Conservation (phyloP, 2,797 vertebrate species). For the Chromis chromis region DNA sequence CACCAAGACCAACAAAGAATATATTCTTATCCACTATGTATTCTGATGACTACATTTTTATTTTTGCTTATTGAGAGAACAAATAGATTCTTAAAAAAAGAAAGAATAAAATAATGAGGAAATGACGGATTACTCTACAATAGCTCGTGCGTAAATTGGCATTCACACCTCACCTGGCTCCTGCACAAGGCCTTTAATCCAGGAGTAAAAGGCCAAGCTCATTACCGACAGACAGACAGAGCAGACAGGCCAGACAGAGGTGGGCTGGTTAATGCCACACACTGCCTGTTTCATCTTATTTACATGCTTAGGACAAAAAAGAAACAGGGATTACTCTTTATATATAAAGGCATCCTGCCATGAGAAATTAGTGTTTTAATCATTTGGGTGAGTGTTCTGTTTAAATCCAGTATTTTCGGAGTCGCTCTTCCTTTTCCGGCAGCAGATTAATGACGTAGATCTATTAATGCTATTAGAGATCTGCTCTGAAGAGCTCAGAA, state of each 20-base stretch:
- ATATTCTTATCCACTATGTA: too few species aligned
- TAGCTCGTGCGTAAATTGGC: slow-evolving; percentile 39
- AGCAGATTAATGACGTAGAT: slow-evolving; percentile 78
- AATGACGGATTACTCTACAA: slow-evolving; percentile 12
- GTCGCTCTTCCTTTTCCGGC: slow-evolving; percentile 65
- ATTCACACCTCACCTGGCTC: slow-evolving; percentile 34
- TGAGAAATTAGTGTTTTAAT: slow-evolving; percentile 45
- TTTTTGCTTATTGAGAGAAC: neutral
- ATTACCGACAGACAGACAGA: slow-evolving; percentile 49
- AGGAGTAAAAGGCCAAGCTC: slow-evolving; percentile 57
- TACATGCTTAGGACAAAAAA: neutral
- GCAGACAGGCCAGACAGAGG: slow-evolving; percentile 34
- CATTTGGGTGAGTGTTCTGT: slow-evolving; percentile 52
- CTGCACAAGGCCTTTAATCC: slow-evolving; percentile 55
- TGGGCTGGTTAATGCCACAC: slow-evolving; percentile 4
- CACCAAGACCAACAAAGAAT: slow-evolving; percentile 2
- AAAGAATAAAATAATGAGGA: neutral
- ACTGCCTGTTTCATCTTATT: slow-evolving; percentile 20
- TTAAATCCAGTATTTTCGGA: slow-evolving; percentile 59
- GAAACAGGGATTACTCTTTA: slow-evolving; percentile 22
- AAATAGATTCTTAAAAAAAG: neutral
- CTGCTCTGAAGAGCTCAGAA: slow-evolving; percentile 33
- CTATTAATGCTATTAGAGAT: slow-evolving; percentile 75
- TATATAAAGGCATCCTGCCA: slow-evolving; percentile 45
- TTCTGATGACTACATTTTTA: slow-evolving; percentile 1